Evolutionary conservation across 2,113 vertebrate species (phyloP).

Genomic region (Eidolon helvum): DNA sequence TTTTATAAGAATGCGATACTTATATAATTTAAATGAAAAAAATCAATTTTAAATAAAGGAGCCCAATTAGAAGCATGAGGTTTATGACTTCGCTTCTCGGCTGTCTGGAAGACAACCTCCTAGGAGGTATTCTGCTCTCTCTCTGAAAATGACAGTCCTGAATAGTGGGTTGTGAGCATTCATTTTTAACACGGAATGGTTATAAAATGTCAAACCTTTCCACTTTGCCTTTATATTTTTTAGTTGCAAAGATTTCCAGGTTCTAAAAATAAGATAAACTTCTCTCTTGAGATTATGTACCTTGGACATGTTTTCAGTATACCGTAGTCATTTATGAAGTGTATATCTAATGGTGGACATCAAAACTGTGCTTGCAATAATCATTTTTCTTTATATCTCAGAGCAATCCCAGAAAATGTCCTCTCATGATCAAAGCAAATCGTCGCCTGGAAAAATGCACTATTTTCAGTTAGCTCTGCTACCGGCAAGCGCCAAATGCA

Average conservation of each 20-base stretch:
- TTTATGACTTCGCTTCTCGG: constrained; percentile 1
- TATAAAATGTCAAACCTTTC: constrained; percentile 57
- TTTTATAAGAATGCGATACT: neutral
- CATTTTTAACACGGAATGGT: constrained; percentile 55
- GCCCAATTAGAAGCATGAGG: constrained; percentile 1
- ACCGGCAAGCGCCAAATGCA: constrained; percentile 23
- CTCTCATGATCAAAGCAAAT: constrained; percentile 63
- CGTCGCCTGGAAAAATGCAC: constrained; percentile 34
- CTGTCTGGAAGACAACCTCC: too few species aligned
- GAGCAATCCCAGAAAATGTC: constrained; percentile 49
- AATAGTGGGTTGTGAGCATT: neutral
- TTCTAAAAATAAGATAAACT: constrained; percentile 68
- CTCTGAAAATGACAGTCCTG: neutral
- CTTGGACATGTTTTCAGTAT: constrained; percentile 56
- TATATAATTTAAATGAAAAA: constrained; percentile 40
- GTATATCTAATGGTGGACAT: constrained; percentile 44
- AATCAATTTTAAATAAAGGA: constrained; percentile 36
- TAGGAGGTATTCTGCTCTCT: too few species aligned
- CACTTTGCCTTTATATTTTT: constrained; percentile 22
- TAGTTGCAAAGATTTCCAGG: constrained; percentile 31
- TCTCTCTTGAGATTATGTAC: constrained; percentile 47
- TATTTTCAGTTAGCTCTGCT: constrained; percentile 52
- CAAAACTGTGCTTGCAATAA: constrained; percentile 57
- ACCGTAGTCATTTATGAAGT: neutral
- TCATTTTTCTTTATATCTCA: constrained; percentile 65